Evolutionary conservation across 1,140 invertebrate species (phyloP), one percentile per base, ranked within the genome.

Genomic region (Lepeophtheirus salmonis): DNA sequence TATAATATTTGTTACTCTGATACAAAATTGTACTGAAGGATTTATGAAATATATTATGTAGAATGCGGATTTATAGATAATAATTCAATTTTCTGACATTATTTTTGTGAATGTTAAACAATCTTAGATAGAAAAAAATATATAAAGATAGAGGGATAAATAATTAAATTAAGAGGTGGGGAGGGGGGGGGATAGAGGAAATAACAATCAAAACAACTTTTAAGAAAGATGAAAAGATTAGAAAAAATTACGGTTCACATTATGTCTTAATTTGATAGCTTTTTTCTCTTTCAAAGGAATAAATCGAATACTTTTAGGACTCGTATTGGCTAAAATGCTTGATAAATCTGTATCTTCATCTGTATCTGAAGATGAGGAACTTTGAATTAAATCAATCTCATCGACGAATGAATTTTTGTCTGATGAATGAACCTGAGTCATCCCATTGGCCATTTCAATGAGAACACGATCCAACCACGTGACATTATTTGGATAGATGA

Each of bases 391-490:
- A 6, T 41, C 30, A n/a, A 41, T 10, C n/a, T 41, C 30, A 10
- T 41, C 30, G 6, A n/a, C 30, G 30, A 41, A 41, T 6, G 30
- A 41, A n/a, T n/a, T 41, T n/a, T 41, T 41, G 30, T 41, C 30
- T 41, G n/a, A 41, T 6, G 30, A 6, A n/a, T 41, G 30, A 41
- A 41, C 30, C 6, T 41, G 30, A 6, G 60, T 61, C 30, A 66
- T 55, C n/a, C 64, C 64, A 41, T 65, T 62, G 20, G 60, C 64
- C 16, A 66, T 50, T 3, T 65, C 62, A 14, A 89, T 79, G 3
- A 91, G 71, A 1, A 84, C 79, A 51, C 85, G 78, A 72, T 92
- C 88, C 50, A 92, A 70, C 89, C 89, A 94, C 17, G 86, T 90
- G 20, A 89, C 80, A 0, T 83, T 82, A 66, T 87, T 83, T 0